Evolutionary conservation across 2,797 vertebrate genomes (phyloP).

Genomic region (Galagoides demidoff): DNA sequence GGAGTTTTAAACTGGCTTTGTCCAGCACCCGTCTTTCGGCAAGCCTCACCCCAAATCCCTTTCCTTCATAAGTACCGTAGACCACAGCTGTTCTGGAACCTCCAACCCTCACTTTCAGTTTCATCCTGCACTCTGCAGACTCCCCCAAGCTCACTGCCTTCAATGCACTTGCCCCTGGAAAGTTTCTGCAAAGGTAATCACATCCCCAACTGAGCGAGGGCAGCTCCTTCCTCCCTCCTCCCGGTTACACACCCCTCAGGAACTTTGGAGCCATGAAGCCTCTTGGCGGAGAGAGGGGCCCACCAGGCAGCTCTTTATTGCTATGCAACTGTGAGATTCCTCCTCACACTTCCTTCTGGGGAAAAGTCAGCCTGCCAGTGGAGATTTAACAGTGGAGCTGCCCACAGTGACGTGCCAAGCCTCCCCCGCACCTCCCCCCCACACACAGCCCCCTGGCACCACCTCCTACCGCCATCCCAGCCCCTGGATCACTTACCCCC

Average conservation of each 20-base stretch:
- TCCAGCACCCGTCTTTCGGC: neutral
- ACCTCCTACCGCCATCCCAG: constrained; percentile 3
- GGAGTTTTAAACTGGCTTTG: constrained; percentile 21
- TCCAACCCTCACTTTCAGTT: neutral
- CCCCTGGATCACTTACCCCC: constrained; percentile 77
- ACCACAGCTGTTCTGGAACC: neutral
- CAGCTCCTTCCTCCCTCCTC: neutral
- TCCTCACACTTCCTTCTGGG: constrained; percentile 58
- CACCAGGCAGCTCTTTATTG: constrained; percentile 64
- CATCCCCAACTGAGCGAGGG: neutral
- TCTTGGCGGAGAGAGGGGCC: constrained; percentile 39
- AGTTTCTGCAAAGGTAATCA: constrained; percentile 51
- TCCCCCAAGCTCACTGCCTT: neutral
- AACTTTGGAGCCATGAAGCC: constrained; percentile 53
- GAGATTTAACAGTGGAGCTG: constrained; percentile 50
- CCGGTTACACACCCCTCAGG: neutral
- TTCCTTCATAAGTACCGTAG: neutral
- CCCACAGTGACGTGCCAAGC: constrained; percentile 5
- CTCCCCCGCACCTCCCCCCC: neutral
- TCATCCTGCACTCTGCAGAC: neutral
- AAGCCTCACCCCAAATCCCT: neutral
- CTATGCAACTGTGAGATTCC: constrained; percentile 59
- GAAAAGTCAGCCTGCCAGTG: constrained; percentile 49
- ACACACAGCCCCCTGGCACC: neutral
- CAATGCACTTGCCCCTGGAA: neutral